Conservation (phyloP, 2,888 invertebrate genomes). For the Autographa pulchrina region DNA sequence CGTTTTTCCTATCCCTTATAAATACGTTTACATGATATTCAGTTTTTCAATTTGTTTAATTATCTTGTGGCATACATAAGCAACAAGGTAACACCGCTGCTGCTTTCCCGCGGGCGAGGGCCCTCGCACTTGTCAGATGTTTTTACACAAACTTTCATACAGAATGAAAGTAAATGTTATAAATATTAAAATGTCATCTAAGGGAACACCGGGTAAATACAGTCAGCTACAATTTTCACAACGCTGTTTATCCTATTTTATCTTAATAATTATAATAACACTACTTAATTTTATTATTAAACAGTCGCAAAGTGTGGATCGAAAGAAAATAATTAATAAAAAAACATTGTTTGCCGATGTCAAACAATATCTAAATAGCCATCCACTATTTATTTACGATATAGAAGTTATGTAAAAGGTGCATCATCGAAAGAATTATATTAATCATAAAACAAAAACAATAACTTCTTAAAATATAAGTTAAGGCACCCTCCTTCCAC, state of each 20-base stretch:
- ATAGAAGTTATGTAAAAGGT: neutral
- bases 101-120: neutral
- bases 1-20: neutral
- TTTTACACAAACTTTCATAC: constrained; percentile 13
- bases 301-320: too few relatives aligned
- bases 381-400: too few relatives aligned
- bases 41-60: neutral
- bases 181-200: constrained; percentile 27
- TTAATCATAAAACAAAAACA: neutral
- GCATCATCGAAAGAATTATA: neutral
- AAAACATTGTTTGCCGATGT: too few relatives aligned
- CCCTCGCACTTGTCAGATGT: neutral
- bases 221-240: neutral
- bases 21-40: neutral
- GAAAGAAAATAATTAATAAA: too few relatives aligned
- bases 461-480: neutral
- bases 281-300: too few relatives aligned
- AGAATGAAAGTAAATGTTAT: constrained; percentile 9
- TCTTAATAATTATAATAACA: too few relatives aligned
- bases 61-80: neutral
- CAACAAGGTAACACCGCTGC: neutral
- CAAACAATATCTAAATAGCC: too few relatives aligned
- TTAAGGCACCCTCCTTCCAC: neutral
- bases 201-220: constrained; percentile 10
- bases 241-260: too few relatives aligned